These are phyloP conservation scores for Ceratina japonica DNA, from an alignment of 1,140 invertebrate species.

Conservation along the genomic window DNA sequence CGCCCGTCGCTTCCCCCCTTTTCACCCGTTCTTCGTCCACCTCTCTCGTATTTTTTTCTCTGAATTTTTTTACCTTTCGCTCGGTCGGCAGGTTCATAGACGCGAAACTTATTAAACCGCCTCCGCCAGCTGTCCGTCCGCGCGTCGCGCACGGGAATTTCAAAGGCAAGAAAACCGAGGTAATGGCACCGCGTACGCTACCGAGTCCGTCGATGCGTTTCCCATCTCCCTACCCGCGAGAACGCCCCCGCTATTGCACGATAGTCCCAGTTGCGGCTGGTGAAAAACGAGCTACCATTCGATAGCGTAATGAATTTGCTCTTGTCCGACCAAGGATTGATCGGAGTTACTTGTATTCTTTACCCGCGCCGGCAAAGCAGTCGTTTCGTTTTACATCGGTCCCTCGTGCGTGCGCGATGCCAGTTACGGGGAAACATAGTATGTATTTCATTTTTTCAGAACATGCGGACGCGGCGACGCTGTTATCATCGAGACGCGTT, in stretches of 20 bases:
- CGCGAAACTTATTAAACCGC: constrained; percentile 52
- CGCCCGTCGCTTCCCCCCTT: constrained; percentile 8
- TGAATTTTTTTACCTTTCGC: background rate
- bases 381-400: constrained; percentile 4
- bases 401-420: background rate
- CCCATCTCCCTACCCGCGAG: background rate
- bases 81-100: constrained; percentile 5
- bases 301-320: constrained; percentile 32
- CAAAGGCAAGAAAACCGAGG: constrained; percentile 28
- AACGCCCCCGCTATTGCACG: background rate
- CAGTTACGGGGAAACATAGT: background rate
- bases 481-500: background rate
- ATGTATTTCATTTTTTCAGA: background rate
- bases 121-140: constrained; percentile 30
- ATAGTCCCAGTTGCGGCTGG: background rate
- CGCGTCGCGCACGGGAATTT: constrained; percentile 11
- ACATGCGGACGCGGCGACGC: background rate
- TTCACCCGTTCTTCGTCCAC: background rate
- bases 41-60: background rate
- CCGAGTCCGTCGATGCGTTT: background rate
- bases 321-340: constrained; percentile 25
- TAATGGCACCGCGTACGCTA: background rate
- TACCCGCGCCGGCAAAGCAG: background rate
- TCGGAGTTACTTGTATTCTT: constrained; percentile 31
- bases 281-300: constrained; percentile 31